Conservation (phyloP, 1,140 invertebrate genomes). For the Meloidogyne hapla region DNA sequence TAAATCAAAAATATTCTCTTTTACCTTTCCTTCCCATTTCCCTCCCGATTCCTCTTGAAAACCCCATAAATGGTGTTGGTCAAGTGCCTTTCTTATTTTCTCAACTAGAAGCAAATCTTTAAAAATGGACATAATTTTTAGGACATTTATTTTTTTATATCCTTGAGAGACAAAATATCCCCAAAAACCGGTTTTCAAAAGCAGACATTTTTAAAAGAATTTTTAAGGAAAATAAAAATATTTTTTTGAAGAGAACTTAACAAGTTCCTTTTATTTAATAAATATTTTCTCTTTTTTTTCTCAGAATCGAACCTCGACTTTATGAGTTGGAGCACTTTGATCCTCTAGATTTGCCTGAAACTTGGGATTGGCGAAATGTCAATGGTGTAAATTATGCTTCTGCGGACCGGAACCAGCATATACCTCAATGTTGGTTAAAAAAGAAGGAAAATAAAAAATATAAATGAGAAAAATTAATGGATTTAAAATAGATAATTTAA, state of each 20-base stretch:
- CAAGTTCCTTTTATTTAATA: neutral
- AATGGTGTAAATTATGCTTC: constrained; percentile 66
- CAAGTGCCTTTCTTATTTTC: neutral
- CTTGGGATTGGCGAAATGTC: constrained; percentile 67
- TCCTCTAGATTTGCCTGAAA: constrained; percentile 60
- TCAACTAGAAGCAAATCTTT: neutral
- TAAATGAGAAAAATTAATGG: neutral
- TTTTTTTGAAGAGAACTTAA: neutral
- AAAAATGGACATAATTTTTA: neutral
- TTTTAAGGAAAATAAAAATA: neutral
- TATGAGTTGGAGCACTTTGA: constrained; percentile 46
- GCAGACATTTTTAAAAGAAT: neutral
- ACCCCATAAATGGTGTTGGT: neutral
- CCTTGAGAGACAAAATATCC: neutral
- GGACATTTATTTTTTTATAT: neutral
- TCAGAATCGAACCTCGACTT: constrained; percentile 31
- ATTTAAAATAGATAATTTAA: neutral
- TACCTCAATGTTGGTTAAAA: constrained; percentile 56
- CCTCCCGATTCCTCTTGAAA: neutral
- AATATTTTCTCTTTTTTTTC: constrained; percentile 2
- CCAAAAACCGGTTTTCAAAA: neutral
- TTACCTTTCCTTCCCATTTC: neutral
- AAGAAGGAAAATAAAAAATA: neutral
- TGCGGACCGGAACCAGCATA: constrained; percentile 66
- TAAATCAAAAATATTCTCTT: neutral